These are phyloP conservation scores for Lamellibrachia columna DNA, from an alignment of 2,888 invertebrate genomes.

Conservation along the genomic window DNA sequence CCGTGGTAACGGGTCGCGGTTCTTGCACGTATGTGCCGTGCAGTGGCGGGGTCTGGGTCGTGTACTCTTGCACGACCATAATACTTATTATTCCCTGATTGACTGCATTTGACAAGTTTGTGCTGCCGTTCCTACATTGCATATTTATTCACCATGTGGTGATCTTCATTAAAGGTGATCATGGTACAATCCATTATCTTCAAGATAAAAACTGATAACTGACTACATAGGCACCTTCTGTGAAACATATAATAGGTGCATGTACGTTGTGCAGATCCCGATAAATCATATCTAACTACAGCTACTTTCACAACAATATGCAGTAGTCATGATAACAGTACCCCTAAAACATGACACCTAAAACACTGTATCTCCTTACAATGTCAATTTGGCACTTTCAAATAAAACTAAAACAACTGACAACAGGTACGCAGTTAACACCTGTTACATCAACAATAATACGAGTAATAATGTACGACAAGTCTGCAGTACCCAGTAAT, in stretches of 20 bases:
- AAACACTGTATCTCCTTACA: background rate
- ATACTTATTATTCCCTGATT: background rate
- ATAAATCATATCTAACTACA: background rate
- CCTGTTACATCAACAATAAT: background rate
- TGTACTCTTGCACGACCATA: background rate
- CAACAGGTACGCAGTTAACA: background rate
- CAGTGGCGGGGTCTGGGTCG: constrained; percentile 8
- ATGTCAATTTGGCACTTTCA: background rate
- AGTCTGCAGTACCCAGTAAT: background rate
- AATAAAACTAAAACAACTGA: background rate
- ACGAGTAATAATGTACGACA: constrained; percentile 1
- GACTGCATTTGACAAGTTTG: background rate
- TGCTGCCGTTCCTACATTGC: background rate
- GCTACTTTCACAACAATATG: background rate
- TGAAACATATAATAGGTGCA: background rate
- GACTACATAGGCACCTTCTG: background rate
- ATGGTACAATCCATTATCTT: background rate
- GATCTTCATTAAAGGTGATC: background rate
- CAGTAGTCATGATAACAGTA: background rate
- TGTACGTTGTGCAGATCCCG: background rate
- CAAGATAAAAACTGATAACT: background rate
- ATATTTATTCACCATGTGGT: background rate
- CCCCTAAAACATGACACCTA: background rate
- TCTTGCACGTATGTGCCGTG: background rate
- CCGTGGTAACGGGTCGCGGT: background rate